These are phyloP conservation scores for Brachionus sp. DNA, from an alignment of 1,140 invertebrate genomes.

Conservation along the genomic window DNA sequence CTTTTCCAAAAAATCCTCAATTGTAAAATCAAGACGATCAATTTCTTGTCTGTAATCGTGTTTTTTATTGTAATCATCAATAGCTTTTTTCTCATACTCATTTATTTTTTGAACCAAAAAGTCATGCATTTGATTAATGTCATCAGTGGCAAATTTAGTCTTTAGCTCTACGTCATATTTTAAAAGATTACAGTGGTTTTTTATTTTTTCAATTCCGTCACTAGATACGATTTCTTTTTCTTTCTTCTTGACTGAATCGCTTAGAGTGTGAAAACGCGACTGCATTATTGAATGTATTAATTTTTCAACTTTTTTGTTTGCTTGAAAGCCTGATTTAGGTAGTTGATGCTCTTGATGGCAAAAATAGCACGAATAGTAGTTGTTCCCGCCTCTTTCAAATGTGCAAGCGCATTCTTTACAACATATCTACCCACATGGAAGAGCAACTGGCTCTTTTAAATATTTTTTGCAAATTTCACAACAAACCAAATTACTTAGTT, in stretches of 20 bases:
- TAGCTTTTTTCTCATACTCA: conserved; percentile 17
- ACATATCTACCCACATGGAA: not conserved
- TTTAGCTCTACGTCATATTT: conserved; percentile 13
- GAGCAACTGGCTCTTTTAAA: not conserved
- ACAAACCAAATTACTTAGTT: not conserved
- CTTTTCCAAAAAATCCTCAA: conserved; percentile 23
- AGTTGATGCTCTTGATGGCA: not conserved
- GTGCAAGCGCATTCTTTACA: not conserved
- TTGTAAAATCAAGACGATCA: conserved; percentile 22
- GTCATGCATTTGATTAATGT: not conserved
- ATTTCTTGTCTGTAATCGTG: conserved; percentile 6
- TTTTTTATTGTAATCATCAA: not conserved
- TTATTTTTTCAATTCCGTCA: not conserved
- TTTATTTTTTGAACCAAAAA: conserved; percentile 6
- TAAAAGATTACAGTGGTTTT: not conserved
- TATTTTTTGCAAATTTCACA: conserved; percentile 9
- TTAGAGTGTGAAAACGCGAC: not conserved
- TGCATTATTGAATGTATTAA: not conserved
- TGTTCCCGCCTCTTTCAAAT: not conserved
- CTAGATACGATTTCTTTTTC: not conserved
- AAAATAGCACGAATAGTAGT: not conserved
- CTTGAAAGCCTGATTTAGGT: not conserved
- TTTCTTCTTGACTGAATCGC: not conserved
- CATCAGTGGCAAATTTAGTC: not conserved
- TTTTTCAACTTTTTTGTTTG: not conserved